Percentiles rank a stretch among this genome's conserved stretches.
Conservation (phyloP, 37 sponge, comb jelly and placozoan genomes). For the Sycon ciliatum region DNA sequence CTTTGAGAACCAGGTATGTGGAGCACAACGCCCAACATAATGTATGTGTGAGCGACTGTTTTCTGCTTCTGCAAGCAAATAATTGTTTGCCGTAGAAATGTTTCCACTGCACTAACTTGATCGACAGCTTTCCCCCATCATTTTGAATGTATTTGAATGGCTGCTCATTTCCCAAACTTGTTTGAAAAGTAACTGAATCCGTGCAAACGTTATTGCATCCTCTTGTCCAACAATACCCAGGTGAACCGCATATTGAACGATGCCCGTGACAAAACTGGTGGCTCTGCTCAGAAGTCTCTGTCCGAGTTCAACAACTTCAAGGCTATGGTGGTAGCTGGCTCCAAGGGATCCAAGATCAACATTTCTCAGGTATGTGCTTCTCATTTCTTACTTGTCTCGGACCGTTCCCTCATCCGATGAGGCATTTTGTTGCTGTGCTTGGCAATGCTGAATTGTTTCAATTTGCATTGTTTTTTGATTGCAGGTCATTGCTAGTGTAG, state of each 20-base stretch:
- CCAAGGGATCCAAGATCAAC: slow-evolving; percentile 99
- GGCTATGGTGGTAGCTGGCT: slow-evolving; percentile 95
- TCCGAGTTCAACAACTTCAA: slow-evolving; percentile 99
- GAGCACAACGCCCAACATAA: not conserved
- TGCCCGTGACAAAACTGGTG: slow-evolving; percentile 94
- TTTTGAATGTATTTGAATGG: too few species aligned
- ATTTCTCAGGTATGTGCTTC: slow-evolving; percentile 91
- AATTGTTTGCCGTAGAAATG: not conserved
- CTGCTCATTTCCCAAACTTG: too few species aligned
- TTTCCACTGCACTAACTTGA: not conserved
- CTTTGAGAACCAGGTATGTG: slow-evolving; percentile 83
- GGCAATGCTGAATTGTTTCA: too few species aligned
- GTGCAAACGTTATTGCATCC: not conserved
- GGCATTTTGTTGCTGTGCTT: too few species aligned
- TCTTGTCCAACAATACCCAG: not conserved
- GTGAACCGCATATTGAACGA: slow-evolving; percentile 95
- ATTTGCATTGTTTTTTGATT: too few species aligned
- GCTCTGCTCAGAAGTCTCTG: slow-evolving; percentile 83
- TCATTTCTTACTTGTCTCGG: too few species aligned
- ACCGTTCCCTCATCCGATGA: too few species aligned
- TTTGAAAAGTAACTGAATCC: too few species aligned
- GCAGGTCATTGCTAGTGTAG: too few species aligned
- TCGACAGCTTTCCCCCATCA: too few species aligned
- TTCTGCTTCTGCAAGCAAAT: not conserved
- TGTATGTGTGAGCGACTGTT: not conserved